phyloP scores from a whole-genome alignment of 1,140 invertebrate species.

The Drosophila prosaltans region DNA sequence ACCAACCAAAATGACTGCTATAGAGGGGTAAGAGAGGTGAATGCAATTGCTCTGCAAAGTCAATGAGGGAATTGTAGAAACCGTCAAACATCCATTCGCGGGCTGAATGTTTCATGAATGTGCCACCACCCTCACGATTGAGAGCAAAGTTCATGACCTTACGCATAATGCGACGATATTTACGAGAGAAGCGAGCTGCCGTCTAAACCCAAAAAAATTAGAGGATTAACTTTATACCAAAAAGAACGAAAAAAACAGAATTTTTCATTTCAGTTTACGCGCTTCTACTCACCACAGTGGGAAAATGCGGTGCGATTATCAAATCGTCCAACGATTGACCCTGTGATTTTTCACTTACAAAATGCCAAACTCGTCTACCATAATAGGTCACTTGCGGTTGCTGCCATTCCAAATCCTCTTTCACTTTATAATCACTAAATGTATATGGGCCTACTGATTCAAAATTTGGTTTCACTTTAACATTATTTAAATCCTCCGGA shows the following conservation, averaged over 20 bases:
- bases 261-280: not conserved
- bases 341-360: constrained; percentile 87
- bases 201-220: constrained; percentile 84
- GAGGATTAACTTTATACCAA: constrained; percentile 22
- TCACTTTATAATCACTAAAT: constrained; percentile 85
- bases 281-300: constrained; percentile 87
- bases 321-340: constrained; percentile 88
- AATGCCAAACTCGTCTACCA: constrained; percentile 89
- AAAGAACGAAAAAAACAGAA: not conserved
- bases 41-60: constrained; percentile 84
- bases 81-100: constrained; percentile 89
- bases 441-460: constrained; percentile 87
- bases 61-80: constrained; percentile 88
- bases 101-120: constrained; percentile 86
- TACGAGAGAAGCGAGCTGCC: constrained; percentile 85
- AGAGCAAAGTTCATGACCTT: constrained; percentile 84
- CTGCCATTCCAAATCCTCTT: constrained; percentile 86
- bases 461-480: constrained; percentile 86
- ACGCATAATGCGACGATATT: constrained; percentile 81
- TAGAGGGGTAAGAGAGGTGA: constrained; percentile 85
- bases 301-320: constrained; percentile 91
- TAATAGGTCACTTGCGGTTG: constrained; percentile 89
- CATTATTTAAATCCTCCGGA: constrained; percentile 84
- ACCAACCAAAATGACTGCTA: constrained; percentile 90
- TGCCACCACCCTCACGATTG: constrained; percentile 84